phyloP scores from a whole-genome alignment of 2,113 vertebrate species.

The Tichodroma muraria region DNA sequence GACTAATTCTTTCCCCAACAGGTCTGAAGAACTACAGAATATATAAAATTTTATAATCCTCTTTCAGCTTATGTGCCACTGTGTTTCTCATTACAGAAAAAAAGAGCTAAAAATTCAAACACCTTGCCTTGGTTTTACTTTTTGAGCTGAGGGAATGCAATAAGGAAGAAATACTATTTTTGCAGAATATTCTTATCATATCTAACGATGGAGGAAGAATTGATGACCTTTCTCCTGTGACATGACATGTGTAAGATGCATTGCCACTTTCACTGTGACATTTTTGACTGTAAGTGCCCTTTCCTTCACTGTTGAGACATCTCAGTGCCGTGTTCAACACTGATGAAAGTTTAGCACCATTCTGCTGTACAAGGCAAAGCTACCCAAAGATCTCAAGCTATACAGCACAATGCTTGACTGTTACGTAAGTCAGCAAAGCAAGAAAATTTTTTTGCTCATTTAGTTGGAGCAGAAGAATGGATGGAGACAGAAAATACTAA shows the following conservation, averaged over 20 bases:
- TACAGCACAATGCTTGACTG: neutral
- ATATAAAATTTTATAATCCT: conserved; percentile 25
- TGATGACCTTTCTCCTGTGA: neutral
- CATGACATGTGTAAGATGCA: neutral
- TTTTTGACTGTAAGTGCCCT: neutral
- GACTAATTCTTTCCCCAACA: conserved; percentile 72
- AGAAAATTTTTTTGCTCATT: neutral
- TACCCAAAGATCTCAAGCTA: neutral
- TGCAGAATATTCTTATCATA: neutral
- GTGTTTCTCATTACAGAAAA: neutral
- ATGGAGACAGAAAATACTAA: neutral
- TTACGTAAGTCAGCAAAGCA: neutral
- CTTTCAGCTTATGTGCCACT: neutral
- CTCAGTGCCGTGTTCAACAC: neutral
- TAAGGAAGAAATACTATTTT: neutral
- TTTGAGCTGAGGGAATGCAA: neutral
- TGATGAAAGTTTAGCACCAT: neutral
- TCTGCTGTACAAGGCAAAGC: neutral
- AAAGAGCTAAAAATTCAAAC: neutral
- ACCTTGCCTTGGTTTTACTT: neutral
- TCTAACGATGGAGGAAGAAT: neutral
- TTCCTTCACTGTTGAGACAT: neutral
- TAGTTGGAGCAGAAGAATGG: neutral
- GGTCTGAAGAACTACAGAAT: conserved; percentile 60
- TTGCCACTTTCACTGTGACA: neutral